Base-by-base conservation (phyloP, 2,888 invertebrate genomes). In the Laothoe populi region DNA sequence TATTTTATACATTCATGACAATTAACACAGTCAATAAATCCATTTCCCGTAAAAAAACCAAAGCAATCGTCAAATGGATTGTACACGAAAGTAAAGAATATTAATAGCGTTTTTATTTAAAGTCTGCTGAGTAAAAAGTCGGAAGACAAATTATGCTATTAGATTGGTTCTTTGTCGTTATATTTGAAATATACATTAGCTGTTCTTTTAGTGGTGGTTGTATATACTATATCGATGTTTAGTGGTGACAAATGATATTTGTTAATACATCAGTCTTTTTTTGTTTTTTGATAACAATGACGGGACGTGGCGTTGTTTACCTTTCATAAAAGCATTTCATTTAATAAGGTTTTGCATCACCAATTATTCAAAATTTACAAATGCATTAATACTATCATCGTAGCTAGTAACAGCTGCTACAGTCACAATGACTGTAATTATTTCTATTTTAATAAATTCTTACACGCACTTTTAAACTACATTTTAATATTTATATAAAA, bases 81-180 rank as follows among this genome's bases (percentile, higher is more conserved):
- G 53, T 53, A 53, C 53, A 53, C 53, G 19, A 35, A 53, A 16
- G 11, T 35, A 10, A 26, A 49, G 23, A 11, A 38, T 19, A 19
- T 35, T 53, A 35, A 11, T 13, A 31, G 67, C 66, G 68, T 70
- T 16, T 4, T 1, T 48, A 0, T 35, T 53, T 19, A 46, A 53
- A 16, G 11, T 16, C 21, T 23, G 23, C 13, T 46, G 23, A 46
- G 46, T 23, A 21, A 19, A 24, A 2, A 26, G 49, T 26, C 5
- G 31, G 4, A 31, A 44, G 19, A 31, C 31, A 31, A 49, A 31
- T 31, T 3, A 4, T 53, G 19, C 10, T 26, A 21, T 24, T 5
- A 5, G 1, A 16, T 19, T 53, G 16, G 19, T 11, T 31, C 19
- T 35, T 48, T n/a, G 5, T 48, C 24, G 1, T 7, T 26, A 4